A percentile compares a stretch with the other conserved stretches of the same genome.
Evolutionary conservation across 2,797 vertebrate species (phyloP).

Genomic region (Diceros bicornis): DNA sequence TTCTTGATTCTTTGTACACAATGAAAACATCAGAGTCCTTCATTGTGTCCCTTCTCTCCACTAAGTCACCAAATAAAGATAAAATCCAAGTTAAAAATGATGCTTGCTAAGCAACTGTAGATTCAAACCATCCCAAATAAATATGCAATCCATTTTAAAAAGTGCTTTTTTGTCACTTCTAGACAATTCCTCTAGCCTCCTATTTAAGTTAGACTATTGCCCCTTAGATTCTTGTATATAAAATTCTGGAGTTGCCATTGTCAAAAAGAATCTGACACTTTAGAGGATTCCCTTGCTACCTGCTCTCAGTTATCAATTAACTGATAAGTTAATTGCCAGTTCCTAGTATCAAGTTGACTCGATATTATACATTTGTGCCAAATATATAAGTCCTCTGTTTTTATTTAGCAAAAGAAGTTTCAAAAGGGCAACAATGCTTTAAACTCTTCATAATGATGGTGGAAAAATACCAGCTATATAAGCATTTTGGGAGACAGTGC

Average conservation of each 20-base stretch:
- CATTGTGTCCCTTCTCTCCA: not conserved
- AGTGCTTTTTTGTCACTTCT: not conserved
- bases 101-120: not conserved
- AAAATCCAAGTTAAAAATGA: not conserved
- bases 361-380: not conserved
- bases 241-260: not conserved
- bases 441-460: not conserved
- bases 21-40: not conserved
- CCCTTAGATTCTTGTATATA: not conserved
- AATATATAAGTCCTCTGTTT: not conserved
- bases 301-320: not conserved
- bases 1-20: not conserved
- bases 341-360: not conserved
- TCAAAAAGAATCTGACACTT: not conserved
- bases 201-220: not conserved
- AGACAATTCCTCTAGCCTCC: not conserved
- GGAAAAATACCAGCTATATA: not conserved
- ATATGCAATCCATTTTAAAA: not conserved
- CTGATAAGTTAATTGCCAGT: conserved; percentile 5
- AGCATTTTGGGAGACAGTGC: not conserved
- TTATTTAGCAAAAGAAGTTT: not conserved
- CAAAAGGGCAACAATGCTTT: not conserved
- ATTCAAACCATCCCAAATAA: not conserved
- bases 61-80: not conserved
- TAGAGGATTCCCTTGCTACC: not conserved